Conservation (phyloP, 2,113 vertebrate species). For the Tinamus guttatus region DNA sequence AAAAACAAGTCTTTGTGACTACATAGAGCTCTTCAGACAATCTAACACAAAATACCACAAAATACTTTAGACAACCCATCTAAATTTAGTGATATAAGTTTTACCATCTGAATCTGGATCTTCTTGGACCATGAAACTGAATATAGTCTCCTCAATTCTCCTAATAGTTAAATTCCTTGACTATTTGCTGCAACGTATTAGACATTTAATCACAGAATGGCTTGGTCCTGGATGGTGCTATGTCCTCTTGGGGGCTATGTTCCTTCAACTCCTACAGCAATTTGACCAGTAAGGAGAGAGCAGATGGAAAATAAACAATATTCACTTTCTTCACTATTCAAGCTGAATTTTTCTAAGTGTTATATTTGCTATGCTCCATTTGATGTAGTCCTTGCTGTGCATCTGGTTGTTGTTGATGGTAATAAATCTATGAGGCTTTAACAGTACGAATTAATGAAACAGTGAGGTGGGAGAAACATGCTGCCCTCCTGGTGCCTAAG, state of each 20-base stretch:
- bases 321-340: neutral
- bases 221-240: neutral
- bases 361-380: neutral
- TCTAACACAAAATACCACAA: neutral
- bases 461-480: constrained; percentile 26
- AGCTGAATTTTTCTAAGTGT: neutral
- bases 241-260: neutral
- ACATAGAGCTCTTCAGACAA: neutral
- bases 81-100: neutral
- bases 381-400: neutral
- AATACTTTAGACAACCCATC: neutral
- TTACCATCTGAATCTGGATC: neutral
- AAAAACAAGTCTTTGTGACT: neutral
- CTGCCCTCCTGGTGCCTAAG: neutral
- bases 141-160: neutral
- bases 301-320: neutral
- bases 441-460: neutral
- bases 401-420: neutral
- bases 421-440: constrained; percentile 10
- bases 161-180: neutral
- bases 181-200: neutral
- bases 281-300: neutral
- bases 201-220: neutral
- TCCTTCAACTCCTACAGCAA: neutral
- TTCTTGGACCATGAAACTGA: neutral